These are phyloP conservation scores for Paracentrotus lividus DNA, from an alignment of 53 echinoderm and acorn worm genomes.

Conservation along the genomic window DNA sequence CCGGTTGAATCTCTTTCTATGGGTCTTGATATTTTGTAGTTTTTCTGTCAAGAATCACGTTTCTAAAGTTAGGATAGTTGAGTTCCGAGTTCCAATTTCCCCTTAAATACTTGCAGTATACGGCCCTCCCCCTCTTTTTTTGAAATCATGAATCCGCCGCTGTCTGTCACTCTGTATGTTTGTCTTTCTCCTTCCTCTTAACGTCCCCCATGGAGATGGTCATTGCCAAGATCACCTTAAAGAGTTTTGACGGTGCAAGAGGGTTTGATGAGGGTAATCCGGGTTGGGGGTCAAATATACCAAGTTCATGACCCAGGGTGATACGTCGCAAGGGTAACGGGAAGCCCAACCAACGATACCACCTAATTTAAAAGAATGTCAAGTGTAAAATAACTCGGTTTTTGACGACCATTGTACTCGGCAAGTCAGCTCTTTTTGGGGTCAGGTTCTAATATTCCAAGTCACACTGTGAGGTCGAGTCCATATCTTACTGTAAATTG, in stretches of 20 bases:
- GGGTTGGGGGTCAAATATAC: conserved; percentile 40
- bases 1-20: not conserved
- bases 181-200: not conserved
- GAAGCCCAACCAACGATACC: not conserved
- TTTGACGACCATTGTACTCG: not conserved
- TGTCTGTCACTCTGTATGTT: not conserved
- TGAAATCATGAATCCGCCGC: not conserved
- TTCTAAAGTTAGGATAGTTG: too few relatives aligned
- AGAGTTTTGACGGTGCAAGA: not conserved
- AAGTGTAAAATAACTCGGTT: conserved; percentile 1
- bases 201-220: not conserved
- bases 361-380: conserved; percentile 29
- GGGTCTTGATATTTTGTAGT: not conserved
- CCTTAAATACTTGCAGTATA: not conserved
- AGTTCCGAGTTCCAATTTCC: not conserved
- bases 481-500: too few relatives aligned
- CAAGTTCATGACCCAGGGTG: conserved; percentile 53
- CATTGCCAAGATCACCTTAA: not conserved
- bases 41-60: too few relatives aligned
- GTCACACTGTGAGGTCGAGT: too few relatives aligned
- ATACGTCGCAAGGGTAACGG: not conserved
- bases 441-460: not conserved
- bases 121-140: not conserved
- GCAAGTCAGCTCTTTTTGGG: not conserved
- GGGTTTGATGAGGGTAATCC: conserved; percentile 1